Percentiles rank a stretch among this genome's conserved stretches.
Conservation (phyloP, 2,113 vertebrate genomes). For the Silurus glanis region DNA sequence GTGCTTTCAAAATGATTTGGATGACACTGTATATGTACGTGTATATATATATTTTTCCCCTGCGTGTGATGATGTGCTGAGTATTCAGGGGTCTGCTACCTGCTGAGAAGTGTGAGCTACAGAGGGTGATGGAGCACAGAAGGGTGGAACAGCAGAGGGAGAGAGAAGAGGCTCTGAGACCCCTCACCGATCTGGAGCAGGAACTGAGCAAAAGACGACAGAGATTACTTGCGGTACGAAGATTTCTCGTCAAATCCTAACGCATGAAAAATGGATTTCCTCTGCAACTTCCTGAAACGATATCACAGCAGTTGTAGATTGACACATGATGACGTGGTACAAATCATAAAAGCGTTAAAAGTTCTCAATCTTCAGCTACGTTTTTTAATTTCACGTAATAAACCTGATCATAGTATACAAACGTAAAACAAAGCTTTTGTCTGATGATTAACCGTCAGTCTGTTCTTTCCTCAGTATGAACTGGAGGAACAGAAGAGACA, state of each 20-base stretch:
- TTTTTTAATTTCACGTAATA: neutral
- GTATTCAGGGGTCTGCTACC: conserved; percentile 62
- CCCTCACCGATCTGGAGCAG: conserved; percentile 64
- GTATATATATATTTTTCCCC: neutral
- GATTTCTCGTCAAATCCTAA: neutral
- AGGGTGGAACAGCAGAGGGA: conserved; percentile 55
- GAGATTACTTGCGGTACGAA: conserved; percentile 53
- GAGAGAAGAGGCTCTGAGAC: conserved; percentile 53
- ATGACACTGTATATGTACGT: neutral
- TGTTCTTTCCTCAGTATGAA: conserved; percentile 58
- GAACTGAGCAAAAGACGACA: conserved; percentile 62
- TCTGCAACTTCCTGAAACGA: too few relatives aligned
- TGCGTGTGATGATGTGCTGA: neutral
- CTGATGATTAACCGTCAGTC: neutral
- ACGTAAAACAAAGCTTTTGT: neutral
- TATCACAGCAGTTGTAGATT: too few relatives aligned
- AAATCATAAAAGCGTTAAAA: too few relatives aligned
- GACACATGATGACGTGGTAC: too few relatives aligned
- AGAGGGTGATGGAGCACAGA: conserved; percentile 61
- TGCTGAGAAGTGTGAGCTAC: conserved; percentile 61
- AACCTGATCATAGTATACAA: neutral
- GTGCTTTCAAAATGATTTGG: neutral
- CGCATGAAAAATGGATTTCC: neutral
- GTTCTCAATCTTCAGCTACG: too few relatives aligned
- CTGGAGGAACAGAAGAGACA: conserved; percentile 51